Conservation (phyloP, 2,888 invertebrate genomes). For the Nematopogon swammerdamellus region DNA sequence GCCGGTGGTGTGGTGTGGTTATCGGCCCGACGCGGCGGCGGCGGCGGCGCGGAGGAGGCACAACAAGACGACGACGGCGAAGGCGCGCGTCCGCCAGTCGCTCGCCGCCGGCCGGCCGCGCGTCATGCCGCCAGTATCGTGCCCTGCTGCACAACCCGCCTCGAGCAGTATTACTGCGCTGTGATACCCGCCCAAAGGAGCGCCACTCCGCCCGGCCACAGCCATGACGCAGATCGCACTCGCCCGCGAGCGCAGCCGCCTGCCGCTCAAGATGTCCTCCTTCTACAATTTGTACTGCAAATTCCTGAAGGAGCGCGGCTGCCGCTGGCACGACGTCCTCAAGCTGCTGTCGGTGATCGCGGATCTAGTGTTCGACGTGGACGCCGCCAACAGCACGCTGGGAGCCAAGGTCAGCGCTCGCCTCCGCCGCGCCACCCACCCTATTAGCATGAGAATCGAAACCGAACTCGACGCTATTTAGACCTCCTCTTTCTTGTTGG, state of each 20-base stretch:
- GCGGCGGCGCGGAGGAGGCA: too few relatives aligned
- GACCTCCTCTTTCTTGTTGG: too few relatives aligned
- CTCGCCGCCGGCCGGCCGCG: constrained; percentile 26
- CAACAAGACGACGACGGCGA: too few relatives aligned
- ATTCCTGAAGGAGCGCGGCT: constrained; percentile 47
- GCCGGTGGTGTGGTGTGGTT: background rate
- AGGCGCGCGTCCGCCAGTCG: constrained; percentile 24
- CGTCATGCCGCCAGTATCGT: constrained; percentile 2
- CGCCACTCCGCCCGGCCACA: constrained; percentile 14
- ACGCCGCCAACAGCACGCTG: constrained; percentile 37
- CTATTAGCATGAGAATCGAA: too few relatives aligned
- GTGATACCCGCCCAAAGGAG: constrained; percentile 9
- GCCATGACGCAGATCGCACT: constrained; percentile 36
- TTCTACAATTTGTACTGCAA: constrained; percentile 45
- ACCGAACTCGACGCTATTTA: too few relatives aligned
- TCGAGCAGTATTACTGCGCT: constrained; percentile 4
- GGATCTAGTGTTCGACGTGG: constrained; percentile 46
- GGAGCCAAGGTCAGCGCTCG: constrained; percentile 44
- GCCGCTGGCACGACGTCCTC: constrained; percentile 48
- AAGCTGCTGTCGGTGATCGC: constrained; percentile 41
- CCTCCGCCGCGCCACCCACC: background rate
- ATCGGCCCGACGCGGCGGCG: too few relatives aligned
- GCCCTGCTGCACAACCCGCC: constrained; percentile 15
- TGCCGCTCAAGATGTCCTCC: constrained; percentile 28
- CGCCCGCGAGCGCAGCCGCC: constrained; percentile 27